Base-by-base conservation (phyloP, 2,888 invertebrate species). In the Anarsia innoxiella region DNA sequence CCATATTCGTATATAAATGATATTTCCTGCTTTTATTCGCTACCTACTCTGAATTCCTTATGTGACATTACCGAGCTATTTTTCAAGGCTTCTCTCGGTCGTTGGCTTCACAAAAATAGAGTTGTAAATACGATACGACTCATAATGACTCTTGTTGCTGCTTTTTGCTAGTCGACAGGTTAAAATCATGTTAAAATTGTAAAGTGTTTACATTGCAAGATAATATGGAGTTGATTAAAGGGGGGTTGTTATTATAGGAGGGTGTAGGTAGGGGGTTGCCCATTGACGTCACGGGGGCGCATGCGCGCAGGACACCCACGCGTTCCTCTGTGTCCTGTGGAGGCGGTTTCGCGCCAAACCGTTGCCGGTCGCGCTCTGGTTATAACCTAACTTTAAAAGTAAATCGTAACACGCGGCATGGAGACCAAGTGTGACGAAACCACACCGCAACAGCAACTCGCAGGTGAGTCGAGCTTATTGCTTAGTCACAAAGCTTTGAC, bases 301-400 rank as follows among this genome's bases (percentile, higher is more conserved):
- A 76, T 73, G 79, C 79, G 80, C 71, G 60, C 32, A 44, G 40
- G 33, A 49, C 63, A 53, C 67, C 70, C 69, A 68, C 74, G 71
- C 69, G 60, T 46, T 52, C 44, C 16, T 44, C 47, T 53, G 55
- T 58, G 59, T 48, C 56, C 49, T 45, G 46, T 37, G 40, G 44
- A 48, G 44, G 54, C 42, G 56, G 59, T 77, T 83, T 80, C 79
- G 80, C 83, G 82, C 83, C 80, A 82, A 82, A 77, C 66, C 70
- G 58, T 53, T 52, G 50, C 52, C 55, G 65, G 67, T 56, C 75
- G 75, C 66, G 66, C 70, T 61, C 63, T 70, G 53, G 62, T 62
- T 58, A 63, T 72, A 78, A 77, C 75, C 75, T 67, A 55, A 69
- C 62, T 60, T 25, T 25, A 25, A 37, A 48, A 41, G 40, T 25